A percentile compares a stretch with the other conserved stretches of the same genome.
These are phyloP conservation scores for Andrena camellia DNA, from an alignment of 2,888 invertebrate genomes.

Conservation along the genomic window DNA sequence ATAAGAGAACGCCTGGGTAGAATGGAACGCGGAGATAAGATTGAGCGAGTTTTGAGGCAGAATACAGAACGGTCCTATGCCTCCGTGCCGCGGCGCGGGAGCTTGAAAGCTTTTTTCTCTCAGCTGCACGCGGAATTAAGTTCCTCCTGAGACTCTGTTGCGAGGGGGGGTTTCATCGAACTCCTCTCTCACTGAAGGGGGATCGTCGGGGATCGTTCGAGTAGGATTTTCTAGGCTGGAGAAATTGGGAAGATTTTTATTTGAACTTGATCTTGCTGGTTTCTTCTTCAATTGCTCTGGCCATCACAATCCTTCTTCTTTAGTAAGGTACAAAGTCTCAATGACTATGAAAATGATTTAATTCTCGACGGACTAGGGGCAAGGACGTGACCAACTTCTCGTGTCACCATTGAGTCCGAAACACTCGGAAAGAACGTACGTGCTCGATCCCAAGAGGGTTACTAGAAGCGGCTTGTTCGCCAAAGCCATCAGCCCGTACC, in stretches of 20 bases:
- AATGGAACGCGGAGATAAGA: conserved; percentile 19
- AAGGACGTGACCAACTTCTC: no score
- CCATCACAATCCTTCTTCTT: no score
- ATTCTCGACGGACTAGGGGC: no score
- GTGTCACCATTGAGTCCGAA: no score
- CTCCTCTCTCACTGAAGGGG: not conserved
- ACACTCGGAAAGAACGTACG: not conserved
- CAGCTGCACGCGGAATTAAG: conserved; percentile 1
- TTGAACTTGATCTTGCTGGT: no score
- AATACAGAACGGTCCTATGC: not conserved
- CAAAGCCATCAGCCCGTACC: conserved; percentile 10
- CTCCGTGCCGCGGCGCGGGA: no score
- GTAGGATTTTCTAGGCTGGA: no score
- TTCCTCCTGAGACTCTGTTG: not conserved
- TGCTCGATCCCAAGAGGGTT: not conserved
- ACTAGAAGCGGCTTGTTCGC: not conserved
- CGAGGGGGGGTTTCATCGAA: not conserved
- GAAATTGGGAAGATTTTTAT: no score
- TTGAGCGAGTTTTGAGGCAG: conserved; percentile 24
- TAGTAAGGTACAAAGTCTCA: no score
- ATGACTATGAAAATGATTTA: no score
- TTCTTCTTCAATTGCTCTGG: no score
- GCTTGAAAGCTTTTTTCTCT: not conserved
- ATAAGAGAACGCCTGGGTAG: not conserved
- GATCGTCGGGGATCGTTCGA: no score